These are phyloP conservation scores for Lophotis ruficrista DNA, from an alignment of 2,113 vertebrate genomes.

Conservation along the genomic window DNA sequence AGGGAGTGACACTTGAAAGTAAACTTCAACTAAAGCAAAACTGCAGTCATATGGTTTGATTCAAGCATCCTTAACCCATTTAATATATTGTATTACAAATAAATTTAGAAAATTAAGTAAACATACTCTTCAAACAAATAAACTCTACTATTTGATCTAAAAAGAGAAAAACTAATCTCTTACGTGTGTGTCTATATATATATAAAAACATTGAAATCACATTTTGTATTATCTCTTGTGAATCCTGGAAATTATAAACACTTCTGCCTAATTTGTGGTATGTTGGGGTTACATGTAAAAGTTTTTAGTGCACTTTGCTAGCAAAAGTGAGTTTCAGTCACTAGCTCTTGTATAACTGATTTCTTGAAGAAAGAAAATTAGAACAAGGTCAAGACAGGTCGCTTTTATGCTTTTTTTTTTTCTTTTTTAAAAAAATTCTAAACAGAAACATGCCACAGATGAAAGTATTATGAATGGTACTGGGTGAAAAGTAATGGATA, in stretches of 20 bases:
- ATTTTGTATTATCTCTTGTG: background rate
- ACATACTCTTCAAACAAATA: background rate
- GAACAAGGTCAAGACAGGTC: background rate
- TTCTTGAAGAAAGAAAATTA: background rate
- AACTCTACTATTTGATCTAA: background rate
- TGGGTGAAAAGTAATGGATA: background rate
- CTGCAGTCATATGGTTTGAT: background rate
- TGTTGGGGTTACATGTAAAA: background rate
- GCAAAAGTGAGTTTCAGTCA: background rate
- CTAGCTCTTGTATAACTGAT: background rate
- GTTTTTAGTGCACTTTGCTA: background rate
- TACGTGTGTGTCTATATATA: too few species aligned
- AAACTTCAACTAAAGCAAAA: background rate
- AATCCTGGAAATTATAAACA: background rate
- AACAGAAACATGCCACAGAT: background rate
- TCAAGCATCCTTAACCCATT: background rate
- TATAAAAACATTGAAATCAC: background rate
- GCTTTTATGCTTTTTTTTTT: rapidly evolving
- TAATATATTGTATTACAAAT: background rate
- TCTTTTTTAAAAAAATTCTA: background rate
- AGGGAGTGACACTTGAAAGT: background rate
- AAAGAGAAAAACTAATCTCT: background rate
- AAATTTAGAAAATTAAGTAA: background rate
- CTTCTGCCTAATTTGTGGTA: background rate
- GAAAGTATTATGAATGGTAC: background rate